A percentile compares a stretch with the other conserved stretches of the same genome.
Evolutionary conservation across 2,113 vertebrate genomes (phyloP).

Genomic region (Limnothrissa miodon): DNA sequence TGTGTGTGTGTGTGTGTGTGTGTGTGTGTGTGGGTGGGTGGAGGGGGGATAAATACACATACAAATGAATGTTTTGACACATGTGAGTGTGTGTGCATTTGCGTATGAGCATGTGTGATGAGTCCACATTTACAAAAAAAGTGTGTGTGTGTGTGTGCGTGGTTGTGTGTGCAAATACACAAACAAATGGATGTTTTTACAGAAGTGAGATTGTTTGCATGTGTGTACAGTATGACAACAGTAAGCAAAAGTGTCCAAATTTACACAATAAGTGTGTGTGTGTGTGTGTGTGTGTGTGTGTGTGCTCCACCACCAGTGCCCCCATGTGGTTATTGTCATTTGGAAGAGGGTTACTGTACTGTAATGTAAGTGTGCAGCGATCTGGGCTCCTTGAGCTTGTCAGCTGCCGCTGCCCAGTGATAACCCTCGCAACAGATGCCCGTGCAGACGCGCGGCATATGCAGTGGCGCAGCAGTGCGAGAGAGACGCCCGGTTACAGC

Average conservation of each 20-base stretch:
- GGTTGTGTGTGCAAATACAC: too few species aligned
- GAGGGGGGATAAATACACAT: too few species aligned
- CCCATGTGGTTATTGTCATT: too few species aligned
- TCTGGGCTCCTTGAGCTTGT: background rate
- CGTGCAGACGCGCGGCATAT: conserved; percentile 32
- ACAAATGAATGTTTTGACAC: too few species aligned
- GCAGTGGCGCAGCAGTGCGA: conserved; percentile 20
- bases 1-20: conserved; percentile 25
- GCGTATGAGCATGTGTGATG: background rate
- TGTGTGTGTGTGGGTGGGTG: too few species aligned
- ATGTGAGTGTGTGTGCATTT: too few species aligned
- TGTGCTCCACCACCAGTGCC: background rate
- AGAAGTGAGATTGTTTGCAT: too few species aligned
- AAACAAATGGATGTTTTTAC: too few species aligned
- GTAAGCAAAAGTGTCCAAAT: too few species aligned
- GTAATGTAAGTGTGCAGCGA: background rate
- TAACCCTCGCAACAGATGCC: conserved; percentile 23
- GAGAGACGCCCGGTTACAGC: conserved; percentile 13
- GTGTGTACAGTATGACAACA: too few species aligned
- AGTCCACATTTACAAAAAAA: too few species aligned
- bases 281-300: conserved; percentile 18
- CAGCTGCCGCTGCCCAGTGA: background rate
- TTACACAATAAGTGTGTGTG: background rate
- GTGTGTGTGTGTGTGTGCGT: conserved; percentile 22
- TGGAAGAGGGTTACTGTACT: background rate